Evolutionary conservation across 2,113 vertebrate species (phyloP), one percentile per base, ranked within the genome.

Genomic region (Ciconia stormi): DNA sequence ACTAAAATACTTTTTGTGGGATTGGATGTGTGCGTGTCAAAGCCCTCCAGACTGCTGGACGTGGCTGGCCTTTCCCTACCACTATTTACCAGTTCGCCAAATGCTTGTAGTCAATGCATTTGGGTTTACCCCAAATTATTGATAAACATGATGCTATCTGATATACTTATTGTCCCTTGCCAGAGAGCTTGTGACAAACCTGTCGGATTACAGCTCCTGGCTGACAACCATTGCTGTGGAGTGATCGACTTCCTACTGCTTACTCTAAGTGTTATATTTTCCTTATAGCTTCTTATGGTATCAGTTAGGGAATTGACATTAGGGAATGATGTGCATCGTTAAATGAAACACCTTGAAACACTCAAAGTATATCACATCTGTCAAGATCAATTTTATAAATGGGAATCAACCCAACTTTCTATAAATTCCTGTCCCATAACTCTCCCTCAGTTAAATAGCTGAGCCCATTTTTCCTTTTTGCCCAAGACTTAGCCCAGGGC

Each of bases 71-170:
- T 58, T 36, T 29, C 25, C 53, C 53, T 29, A 8, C 2, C 32
- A 36, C 23, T 20, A 6, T 4, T 86, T 79, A 73, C 30, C 26
- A n/a, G 5, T 3, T 32, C 47, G 16, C 52, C 29, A 44, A 40
- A 50, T 0, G 0, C 8, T 44, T 9, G 29, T 1, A 6, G 27
- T 8, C 3, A 4, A 4, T 47, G n/a, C 7, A 3, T 3, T 61
- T 59, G 29, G 25, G 17, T 34, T 59, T 29, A 46, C 9, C 13
- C 36, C 38, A 55, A 18, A 0, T 7, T 21, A 12, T 7, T 19
- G 20, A 38, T 29, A 29, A 47, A 6, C 4, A 3, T 6, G 67
- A 6, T 19, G n/a, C 2, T 49, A 8, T 5, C 25, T 27, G 50
- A 36, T 13, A 7, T 12, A 6, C 16, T 34, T 63, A 47, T 10